Evolutionary conservation across 2,113 vertebrate species (phyloP), one percentile per base, ranked within the genome.

Genomic region (Pseudonaja textilis): DNA sequence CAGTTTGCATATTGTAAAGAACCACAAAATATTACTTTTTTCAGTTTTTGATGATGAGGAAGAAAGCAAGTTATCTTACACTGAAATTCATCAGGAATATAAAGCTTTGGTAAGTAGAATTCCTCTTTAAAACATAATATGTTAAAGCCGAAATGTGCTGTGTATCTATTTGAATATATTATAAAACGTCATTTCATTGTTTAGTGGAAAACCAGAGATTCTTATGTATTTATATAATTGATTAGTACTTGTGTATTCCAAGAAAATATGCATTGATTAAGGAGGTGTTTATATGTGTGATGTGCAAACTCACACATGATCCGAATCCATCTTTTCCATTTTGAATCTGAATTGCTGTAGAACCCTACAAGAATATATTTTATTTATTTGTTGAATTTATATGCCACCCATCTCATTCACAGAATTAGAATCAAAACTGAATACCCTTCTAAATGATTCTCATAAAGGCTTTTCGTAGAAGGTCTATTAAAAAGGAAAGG

Each of bases 31-130:
- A 26, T 92, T 89, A 86, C 94, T 89, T 94, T 96, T 69, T 95
- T 18, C 97, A 99, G 99, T 99, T 96, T 99, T 99, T 97, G 99
- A 99, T 95, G 99, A 99, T 85, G 99, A 99, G 96, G 99, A 99
- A 95, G 99, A 99, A 97, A 99, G 99, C 95, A 99, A 99, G 96
- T 97, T 99, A 93, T 98, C 98, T 4, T 99, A 99, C 81, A 99
- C 99, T 95, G 99, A 99, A 94, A 99, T 99, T 97, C 99, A 99
- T 96, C 97, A 98, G 95, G 98, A 99, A 95, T 99, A 99, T 96
- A 99, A 99, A 97, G 98, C 98, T 92, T 92, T 99, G 98, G 99
- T 99, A 96, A 99, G 98, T 98, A 95, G 90, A 61, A 81, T 69
- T 54, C 85, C 23, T 92, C 85, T 93, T 93, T 90, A 81, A 92